phyloP scores from a whole-genome alignment of 2,797 vertebrate genomes.

The Tympanoctomys barrerae region DNA sequence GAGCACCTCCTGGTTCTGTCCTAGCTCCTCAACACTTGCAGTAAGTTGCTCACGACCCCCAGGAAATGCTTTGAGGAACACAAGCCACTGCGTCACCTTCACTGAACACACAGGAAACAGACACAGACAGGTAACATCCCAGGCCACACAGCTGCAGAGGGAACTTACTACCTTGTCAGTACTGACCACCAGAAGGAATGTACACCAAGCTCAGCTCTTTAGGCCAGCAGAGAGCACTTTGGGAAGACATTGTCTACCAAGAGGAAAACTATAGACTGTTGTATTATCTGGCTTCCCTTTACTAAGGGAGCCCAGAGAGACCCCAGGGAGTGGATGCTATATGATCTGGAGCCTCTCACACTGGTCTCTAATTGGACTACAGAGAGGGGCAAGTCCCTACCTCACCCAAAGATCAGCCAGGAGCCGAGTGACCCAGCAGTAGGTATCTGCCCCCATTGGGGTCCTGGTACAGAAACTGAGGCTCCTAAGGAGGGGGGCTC shows the following conservation, averaged over 20 bases:
- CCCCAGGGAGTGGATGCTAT: background rate
- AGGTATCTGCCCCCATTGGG: no score
- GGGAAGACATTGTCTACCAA: background rate
- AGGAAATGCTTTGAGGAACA: background rate
- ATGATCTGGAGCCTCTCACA: background rate
- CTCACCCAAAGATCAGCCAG: background rate
- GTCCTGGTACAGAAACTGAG: background rate
- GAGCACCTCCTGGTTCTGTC: background rate
- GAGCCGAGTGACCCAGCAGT: background rate
- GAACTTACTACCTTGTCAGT: background rate
- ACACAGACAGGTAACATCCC: background rate
- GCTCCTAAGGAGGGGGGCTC: no score
- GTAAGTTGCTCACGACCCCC: no score
- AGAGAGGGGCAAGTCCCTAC: background rate
- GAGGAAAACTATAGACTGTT: background rate
- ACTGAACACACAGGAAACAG: background rate
- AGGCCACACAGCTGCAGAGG: background rate
- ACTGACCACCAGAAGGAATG: background rate
- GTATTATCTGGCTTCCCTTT: background rate
- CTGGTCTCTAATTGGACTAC: background rate
- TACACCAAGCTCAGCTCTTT: background rate
- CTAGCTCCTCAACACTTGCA: background rate
- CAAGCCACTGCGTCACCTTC: background rate
- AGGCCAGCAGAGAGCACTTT: background rate
- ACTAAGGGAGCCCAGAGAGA: rapidly evolving